Conservation (phyloP, 2,888 invertebrate species). For the Cyrtodaria siliqua region DNA sequence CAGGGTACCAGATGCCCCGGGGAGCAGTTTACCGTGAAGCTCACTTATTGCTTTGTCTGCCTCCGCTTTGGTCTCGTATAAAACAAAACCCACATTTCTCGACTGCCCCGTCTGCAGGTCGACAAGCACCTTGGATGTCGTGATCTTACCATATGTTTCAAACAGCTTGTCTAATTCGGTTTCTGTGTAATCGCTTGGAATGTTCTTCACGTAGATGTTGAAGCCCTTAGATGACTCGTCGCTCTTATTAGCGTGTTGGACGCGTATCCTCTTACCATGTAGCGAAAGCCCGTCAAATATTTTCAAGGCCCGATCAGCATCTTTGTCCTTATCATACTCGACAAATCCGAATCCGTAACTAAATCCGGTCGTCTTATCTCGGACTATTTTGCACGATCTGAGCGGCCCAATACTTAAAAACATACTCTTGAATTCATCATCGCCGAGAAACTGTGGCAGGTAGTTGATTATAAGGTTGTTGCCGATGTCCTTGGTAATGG, state of each 20-base stretch:
- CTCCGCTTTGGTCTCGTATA: constrained; percentile 94
- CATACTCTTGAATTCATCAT: constrained; percentile 95
- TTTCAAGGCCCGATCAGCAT: constrained; percentile 94
- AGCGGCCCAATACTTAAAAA: constrained; percentile 95
- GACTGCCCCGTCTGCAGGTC: constrained; percentile 96
- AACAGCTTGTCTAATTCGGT: constrained; percentile 94
- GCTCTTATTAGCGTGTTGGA: constrained; percentile 96
- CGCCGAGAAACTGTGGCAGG: constrained; percentile 96
- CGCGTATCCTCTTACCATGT: constrained; percentile 97
- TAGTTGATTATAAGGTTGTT: constrained; percentile 97
- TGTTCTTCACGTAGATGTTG: constrained; percentile 96
- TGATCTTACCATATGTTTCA: constrained; percentile 95
- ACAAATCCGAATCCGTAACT: constrained; percentile 99
- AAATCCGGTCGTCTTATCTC: constrained; percentile 91
- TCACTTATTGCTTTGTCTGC: constrained; percentile 95
- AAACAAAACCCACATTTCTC: constrained; percentile 95
- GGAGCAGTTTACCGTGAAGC: constrained; percentile 92
- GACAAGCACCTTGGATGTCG: constrained; percentile 95
- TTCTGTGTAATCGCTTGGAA: constrained; percentile 90
- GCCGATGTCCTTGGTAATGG: constrained; percentile 28
- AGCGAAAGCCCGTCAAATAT: constrained; percentile 95
- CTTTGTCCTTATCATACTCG: constrained; percentile 94
- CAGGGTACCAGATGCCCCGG: constrained; percentile 94
- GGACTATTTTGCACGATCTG: constrained; percentile 93
- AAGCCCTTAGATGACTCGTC: constrained; percentile 96